These are phyloP conservation scores for Orthosia gracilis DNA, from an alignment of 2,888 invertebrate genomes.

Conservation along the genomic window DNA sequence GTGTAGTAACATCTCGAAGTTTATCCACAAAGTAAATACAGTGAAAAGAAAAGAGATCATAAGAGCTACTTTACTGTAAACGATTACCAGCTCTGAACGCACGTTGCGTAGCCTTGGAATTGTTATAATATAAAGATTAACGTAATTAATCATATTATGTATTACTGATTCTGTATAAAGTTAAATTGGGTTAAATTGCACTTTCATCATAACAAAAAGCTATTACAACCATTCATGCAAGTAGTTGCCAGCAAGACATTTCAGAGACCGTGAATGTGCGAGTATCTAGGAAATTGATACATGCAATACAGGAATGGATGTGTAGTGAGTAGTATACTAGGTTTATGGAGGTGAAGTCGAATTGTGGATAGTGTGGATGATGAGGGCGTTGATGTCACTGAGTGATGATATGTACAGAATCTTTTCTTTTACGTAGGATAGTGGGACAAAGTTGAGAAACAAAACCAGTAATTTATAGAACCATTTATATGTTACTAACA, in stretches of 20 bases:
- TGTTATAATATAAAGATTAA: background rate
- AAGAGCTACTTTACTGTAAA: background rate
- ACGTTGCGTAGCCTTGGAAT: background rate
- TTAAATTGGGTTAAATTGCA: no score
- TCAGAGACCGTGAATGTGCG: no score
- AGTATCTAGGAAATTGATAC: no score
- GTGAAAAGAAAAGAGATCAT: background rate
- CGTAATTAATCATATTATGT: background rate
- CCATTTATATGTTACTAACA: no score
- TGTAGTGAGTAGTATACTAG: no score
- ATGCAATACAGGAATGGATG: no score
- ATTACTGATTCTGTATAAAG: no score
- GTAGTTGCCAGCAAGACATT: no score
- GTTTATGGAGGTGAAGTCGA: no score
- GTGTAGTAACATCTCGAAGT: background rate
- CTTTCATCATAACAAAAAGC: no score
- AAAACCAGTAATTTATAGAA: no score
- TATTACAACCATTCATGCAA: no score
- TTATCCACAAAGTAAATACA: background rate
- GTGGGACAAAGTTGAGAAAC: background rate
- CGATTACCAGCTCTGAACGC: background rate
- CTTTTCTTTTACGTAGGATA: background rate
- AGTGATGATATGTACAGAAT: background rate
- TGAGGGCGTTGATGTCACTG: background rate
- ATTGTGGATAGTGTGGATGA: background rate